Percentiles rank a stretch among this genome's conserved stretches.
Evolutionary conservation across 2,113 vertebrate species (phyloP).

Genomic region (Brienomyrus brachyistius): DNA sequence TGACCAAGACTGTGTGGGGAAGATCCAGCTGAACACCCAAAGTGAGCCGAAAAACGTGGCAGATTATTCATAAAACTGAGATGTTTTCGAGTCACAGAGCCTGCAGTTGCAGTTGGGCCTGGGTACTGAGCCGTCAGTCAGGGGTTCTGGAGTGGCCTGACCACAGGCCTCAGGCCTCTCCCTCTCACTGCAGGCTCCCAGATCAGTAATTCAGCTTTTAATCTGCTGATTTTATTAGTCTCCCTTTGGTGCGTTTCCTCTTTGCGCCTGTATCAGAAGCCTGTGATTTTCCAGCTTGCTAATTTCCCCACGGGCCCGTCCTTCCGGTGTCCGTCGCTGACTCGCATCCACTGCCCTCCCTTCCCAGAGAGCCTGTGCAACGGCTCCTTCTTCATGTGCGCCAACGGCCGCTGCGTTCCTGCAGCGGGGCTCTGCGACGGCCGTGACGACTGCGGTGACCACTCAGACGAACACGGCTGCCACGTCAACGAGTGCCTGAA

Average conservation of each 20-base stretch:
- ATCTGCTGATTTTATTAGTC: background rate
- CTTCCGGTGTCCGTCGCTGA: background rate
- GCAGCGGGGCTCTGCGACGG: conserved; percentile 62
- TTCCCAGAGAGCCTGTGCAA: conserved; percentile 81
- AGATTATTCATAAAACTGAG: background rate
- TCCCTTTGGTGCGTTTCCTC: background rate
- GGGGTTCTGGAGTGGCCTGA: background rate
- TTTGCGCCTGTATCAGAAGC: background rate
- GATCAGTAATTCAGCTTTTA: background rate
- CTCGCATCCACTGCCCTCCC: conserved; percentile 26
- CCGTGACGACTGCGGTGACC: conserved; percentile 73
- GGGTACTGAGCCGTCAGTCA: background rate
- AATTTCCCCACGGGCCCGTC: background rate
- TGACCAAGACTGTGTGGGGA: background rate
- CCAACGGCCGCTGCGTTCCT: conserved; percentile 75
- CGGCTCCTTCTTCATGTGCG: conserved; percentile 80
- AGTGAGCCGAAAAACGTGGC: background rate
- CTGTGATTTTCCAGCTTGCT: background rate
- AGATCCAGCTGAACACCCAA: background rate
- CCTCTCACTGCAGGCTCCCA: background rate
- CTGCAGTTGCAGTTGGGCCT: background rate
- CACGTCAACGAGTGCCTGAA: conserved; percentile 78
- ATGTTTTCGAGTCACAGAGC: background rate
- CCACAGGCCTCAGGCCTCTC: background rate
- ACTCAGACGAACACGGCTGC: conserved; percentile 76